Evolutionary conservation across 2,888 invertebrate genomes (phyloP), one percentile per base, ranked within the genome.

Genomic region (Polyploca ridens): DNA sequence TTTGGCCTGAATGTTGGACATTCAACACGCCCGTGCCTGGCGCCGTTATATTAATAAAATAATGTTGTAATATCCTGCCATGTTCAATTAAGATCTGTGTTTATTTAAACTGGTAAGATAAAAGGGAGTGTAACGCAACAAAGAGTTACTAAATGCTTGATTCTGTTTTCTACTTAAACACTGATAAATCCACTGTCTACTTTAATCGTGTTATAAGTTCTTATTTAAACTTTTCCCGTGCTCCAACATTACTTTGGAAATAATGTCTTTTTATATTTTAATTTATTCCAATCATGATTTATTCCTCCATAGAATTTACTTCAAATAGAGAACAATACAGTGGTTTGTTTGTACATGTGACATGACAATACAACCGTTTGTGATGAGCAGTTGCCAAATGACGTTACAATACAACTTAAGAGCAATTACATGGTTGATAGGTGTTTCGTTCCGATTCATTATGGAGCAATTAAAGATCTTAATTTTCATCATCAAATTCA

Each of bases 41-140:
- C 63, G 62, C 35, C 61, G 59, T 64, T 63, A 69, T 70, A 66
- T 70, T 70, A 68, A 64, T 64, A 67, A 62, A 67, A 67, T 66
- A 67, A 70, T 73, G 71, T 65, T 64, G 72, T 65, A 72, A 73
- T 72, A 73, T 73, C 73, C 73, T 71, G 69, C 63, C 64, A 58
- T 33, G 58, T 65, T 58, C 64, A 68, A 68, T 70, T 66, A 65
- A 60, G 64, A 61, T 67, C 65, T 70, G 65, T 66, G 60, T 54
- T 19, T 54, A 10, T 49, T 49, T 7, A 49, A 49, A n/a, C n/a
- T 7, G 6, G 16, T 16, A 16, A 49, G 49, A 49, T 49, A n/a
- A 49, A 49, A 49, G 49, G 49, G 49, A 7, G 13, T 16, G 16
- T 49, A 49, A 16, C n/a, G 14, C 5, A n/a, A 49, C 14, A 16